Conservation (phyloP, 2,888 invertebrate genomes). For the Entomobrya proxima region DNA sequence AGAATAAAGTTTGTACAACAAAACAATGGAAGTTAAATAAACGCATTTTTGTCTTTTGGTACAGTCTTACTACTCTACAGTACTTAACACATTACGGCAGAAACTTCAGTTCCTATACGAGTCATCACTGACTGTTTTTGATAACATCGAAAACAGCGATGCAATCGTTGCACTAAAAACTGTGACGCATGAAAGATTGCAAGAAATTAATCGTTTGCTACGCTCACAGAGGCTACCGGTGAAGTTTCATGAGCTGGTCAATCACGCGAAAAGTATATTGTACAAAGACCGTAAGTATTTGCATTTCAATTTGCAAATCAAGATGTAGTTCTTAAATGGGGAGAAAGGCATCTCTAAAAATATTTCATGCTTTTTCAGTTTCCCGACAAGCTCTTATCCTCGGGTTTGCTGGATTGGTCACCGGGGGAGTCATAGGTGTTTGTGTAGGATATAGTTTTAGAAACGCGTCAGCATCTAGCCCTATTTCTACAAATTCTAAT, state of each 20-base stretch:
- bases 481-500: constrained; percentile 67
- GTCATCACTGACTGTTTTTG: constrained; percentile 53
- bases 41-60: background rate
- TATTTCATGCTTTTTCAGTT: constrained; percentile 55
- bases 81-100: constrained; percentile 58
- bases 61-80: constrained; percentile 59
- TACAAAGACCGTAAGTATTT: constrained; percentile 66
- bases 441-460: constrained; percentile 76
- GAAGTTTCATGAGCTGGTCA: constrained; percentile 51
- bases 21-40: background rate
- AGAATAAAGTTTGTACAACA: background rate
- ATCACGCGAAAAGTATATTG: constrained; percentile 53
- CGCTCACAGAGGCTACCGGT: constrained; percentile 66
- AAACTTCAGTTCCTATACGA: constrained; percentile 64
- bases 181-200: constrained; percentile 44
- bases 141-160: constrained; percentile 64
- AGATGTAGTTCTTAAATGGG: background rate
- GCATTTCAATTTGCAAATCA: background rate
- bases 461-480: constrained; percentile 69
- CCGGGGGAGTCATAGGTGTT: constrained; percentile 77
- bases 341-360: background rate
- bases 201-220: constrained; percentile 62
- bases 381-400: constrained; percentile 76
- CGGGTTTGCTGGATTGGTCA: constrained; percentile 77
- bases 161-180: constrained; percentile 54